Base-by-base conservation (phyloP, 2,797 vertebrate species). In the Lithobates sylvaticus region DNA sequence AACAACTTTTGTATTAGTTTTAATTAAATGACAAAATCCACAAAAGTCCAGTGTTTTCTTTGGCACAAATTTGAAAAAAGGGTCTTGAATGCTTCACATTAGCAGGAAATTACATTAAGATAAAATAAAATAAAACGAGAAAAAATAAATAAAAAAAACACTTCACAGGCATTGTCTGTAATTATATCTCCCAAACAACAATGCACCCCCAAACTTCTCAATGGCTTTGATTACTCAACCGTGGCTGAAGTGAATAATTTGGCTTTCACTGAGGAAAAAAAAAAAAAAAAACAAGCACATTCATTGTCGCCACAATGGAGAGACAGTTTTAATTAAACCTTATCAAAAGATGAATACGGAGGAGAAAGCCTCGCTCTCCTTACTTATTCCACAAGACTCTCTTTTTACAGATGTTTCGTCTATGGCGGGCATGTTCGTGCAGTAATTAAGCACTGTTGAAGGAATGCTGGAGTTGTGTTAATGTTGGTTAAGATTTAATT, bases 241-340 rank as follows among this genome's bases (percentile, higher is more conserved):
- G 95, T 96, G 92, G 94, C 89, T 92, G 93, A 96, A 95, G 94
- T 96, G 96, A 97, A 96, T 96, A 95, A 96, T 96, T 96, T 95
- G 95, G 93, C 93, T 96, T 96, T 97, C 95, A 95, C 92, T 94
- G 93, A 65, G 61, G 8, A 29, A 61, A 54, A 6, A 29, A 61
- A 54, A 47, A 47, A 13, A 54, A 94, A 95, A 96, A 96, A 97
- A 97, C 96, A 97, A 96, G 96, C 93, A 96, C 96, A 97, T 97
- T 97, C 96, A 96, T 95, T 95, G 95, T 92, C 90, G 91, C 89
- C 92, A 97, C 96, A 97, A 96, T 96, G 91, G 93, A 91, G 90
- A 96, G 95, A 95, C 96, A 95, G 95, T 96, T 97, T 97, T 98
- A 98, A 98, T 97, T 97, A 97, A 97, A 96, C 94, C 95, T 97